phyloP scores from a whole-genome alignment of 1,140 invertebrate genomes.

The Wasmannia auropunctata region DNA sequence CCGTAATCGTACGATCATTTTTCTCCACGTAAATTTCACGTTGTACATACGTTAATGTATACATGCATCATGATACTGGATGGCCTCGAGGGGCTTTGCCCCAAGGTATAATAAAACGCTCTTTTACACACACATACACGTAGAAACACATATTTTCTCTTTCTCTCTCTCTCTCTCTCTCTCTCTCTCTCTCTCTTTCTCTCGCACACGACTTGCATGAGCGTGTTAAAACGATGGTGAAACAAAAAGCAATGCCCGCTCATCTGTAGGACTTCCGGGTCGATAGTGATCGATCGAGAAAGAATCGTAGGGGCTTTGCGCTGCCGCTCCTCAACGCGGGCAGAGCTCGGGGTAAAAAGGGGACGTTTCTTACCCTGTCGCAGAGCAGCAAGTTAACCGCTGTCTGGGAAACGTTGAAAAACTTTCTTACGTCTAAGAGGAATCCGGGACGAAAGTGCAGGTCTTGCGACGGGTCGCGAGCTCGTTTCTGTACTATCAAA shows the following conservation, averaged over 20 bases:
- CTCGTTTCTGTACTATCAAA: slow-evolving; percentile 28
- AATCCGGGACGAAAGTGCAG: slow-evolving; percentile 11
- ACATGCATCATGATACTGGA: slow-evolving; percentile 23
- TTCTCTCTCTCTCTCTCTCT: background rate
- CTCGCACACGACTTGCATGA: slow-evolving; percentile 5
- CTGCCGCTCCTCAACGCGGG: background rate
- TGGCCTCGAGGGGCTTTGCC: background rate
- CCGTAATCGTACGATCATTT: background rate
- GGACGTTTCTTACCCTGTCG: slow-evolving; percentile 41
- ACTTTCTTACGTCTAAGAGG: slow-evolving; percentile 25
- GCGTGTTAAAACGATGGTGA: slow-evolving; percentile 37
- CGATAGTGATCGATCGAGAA: slow-evolving; percentile 63
- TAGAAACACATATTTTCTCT: background rate
- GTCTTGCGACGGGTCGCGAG: slow-evolving; percentile 6
- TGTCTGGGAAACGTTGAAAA: slow-evolving; percentile 61
- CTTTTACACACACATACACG: background rate
- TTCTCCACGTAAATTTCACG: slow-evolving; percentile 19
- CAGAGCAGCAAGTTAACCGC: slow-evolving; percentile 53
- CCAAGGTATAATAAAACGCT: slow-evolving; percentile 41
- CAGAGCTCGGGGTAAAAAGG: slow-evolving; percentile 28
- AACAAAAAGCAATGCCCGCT: slow-evolving; percentile 54
- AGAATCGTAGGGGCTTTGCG: slow-evolving; percentile 47
- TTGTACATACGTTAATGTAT: slow-evolving; percentile 31
- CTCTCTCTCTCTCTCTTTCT: background rate
- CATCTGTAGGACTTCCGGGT: slow-evolving; percentile 59